Conservation (phyloP, 2,888 invertebrate genomes). For the Nycteola revayana region DNA sequence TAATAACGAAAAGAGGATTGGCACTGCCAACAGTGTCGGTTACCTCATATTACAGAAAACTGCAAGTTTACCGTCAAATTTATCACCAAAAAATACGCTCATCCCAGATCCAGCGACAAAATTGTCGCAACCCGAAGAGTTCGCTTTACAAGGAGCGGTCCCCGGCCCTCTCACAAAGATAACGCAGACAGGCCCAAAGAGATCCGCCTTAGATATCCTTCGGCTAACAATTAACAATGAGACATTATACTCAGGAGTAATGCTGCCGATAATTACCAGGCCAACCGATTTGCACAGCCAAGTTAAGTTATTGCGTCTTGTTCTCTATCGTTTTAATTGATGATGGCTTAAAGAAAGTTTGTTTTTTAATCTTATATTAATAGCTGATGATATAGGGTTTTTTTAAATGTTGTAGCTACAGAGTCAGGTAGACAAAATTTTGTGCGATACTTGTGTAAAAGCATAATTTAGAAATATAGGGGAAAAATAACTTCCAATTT, state of each 20-base stretch:
- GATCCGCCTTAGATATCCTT: constrained; percentile 73
- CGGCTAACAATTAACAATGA: constrained; percentile 79
- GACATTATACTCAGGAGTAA: constrained; percentile 75
- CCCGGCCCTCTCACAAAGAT: constrained; percentile 55
- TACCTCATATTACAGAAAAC: too few species aligned
- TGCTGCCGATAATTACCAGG: constrained; percentile 73
- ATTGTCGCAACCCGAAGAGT: constrained; percentile 29
- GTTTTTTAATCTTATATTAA: constrained; percentile 2
- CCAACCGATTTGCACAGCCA: constrained; percentile 54
- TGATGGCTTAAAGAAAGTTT: constrained; percentile 20
- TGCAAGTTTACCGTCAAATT: too few species aligned
- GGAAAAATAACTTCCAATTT: too few species aligned
- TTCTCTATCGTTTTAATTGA: constrained; percentile 33
- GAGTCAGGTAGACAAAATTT: too few species aligned
- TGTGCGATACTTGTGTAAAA: too few species aligned
- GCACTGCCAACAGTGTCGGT: too few species aligned
- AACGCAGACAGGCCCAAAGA: constrained; percentile 70
- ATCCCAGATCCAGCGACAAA: too few species aligned
- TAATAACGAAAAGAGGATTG: too few species aligned
- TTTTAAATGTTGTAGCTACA: too few species aligned
- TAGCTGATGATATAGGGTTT: too few species aligned
- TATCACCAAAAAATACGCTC: too few species aligned
- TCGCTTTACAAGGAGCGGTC: constrained; percentile 40
- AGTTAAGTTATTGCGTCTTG: constrained; percentile 62
- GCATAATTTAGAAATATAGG: too few species aligned